phyloP scores from a whole-genome alignment of 1,140 invertebrate species.

The Drosophila pallidifrons region DNA sequence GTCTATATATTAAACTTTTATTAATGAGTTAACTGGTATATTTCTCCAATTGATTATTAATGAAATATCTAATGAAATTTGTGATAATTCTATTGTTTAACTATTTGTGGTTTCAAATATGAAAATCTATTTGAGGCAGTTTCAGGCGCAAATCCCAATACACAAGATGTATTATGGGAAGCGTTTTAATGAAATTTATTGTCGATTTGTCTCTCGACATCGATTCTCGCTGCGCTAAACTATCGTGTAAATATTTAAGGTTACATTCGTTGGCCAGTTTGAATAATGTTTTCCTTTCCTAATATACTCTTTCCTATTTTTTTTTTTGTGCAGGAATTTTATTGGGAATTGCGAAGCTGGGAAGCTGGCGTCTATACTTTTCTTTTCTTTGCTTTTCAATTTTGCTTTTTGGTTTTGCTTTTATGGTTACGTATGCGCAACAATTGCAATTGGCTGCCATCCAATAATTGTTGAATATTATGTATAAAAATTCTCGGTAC shows the following conservation, averaged over 20 bases:
- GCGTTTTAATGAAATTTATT: slow-evolving; percentile 19
- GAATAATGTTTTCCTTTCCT: slow-evolving; percentile 33
- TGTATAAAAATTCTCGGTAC: slow-evolving; percentile 25
- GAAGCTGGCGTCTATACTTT: not conserved
- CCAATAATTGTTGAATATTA: slow-evolving; percentile 50
- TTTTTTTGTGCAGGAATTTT: slow-evolving; percentile 27
- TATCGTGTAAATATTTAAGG: slow-evolving; percentile 29
- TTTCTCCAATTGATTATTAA: no score
- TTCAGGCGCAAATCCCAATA: not conserved
- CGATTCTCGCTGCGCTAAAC: slow-evolving; percentile 14
- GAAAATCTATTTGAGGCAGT: no score
- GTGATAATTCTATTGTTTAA: no score
- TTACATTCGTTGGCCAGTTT: slow-evolving; percentile 32
- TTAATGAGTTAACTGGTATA: no score
- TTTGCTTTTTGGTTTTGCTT: not conserved
- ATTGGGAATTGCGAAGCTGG: slow-evolving; percentile 5
- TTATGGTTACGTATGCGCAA: not conserved
- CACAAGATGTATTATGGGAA: slow-evolving; percentile 14
- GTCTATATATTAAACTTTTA: no score
- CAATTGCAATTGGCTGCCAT: slow-evolving; percentile 3
- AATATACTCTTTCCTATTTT: slow-evolving; percentile 10
- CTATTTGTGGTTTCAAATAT: no score
- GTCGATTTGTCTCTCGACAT: not conserved
- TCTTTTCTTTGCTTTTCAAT: not conserved
- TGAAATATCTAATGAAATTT: no score